Percentiles rank a stretch among this genome's conserved stretches.
These are phyloP conservation scores for Caenorhabditis afra DNA, from an alignment of 2,888 invertebrate genomes.

Conservation along the genomic window DNA sequence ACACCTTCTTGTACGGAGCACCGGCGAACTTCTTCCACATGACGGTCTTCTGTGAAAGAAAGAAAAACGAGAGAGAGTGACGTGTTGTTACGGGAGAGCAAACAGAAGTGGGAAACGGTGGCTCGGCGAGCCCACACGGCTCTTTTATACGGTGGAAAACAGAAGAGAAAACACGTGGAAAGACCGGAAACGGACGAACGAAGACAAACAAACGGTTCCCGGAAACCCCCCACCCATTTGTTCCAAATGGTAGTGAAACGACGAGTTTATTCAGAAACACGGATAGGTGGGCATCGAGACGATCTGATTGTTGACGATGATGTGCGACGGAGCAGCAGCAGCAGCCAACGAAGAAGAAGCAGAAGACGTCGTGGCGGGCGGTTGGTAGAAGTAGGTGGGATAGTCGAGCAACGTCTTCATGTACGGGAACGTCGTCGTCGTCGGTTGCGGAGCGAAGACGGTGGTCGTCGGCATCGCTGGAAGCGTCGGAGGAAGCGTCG, in stretches of 20 bases:
- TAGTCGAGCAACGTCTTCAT: slow-evolving; percentile 64
- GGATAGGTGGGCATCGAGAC: slow-evolving; percentile 53
- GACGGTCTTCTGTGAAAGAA: slow-evolving; percentile 19
- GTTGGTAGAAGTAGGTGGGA: slow-evolving; percentile 61
- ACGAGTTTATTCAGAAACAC: slow-evolving; percentile 34
- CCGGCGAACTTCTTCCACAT: slow-evolving; percentile 41
- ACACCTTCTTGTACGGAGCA: slow-evolving; percentile 37
- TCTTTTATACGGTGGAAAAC: background rate
- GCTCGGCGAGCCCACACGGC: background rate
- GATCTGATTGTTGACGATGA: slow-evolving; percentile 47
- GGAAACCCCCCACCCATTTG: too few species aligned
- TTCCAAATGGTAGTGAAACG: too few species aligned
- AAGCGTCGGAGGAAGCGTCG: slow-evolving; percentile 11
- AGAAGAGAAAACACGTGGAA: slow-evolving; percentile 28
- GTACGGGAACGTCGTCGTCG: slow-evolving; percentile 46
- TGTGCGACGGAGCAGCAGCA: slow-evolving; percentile 14
- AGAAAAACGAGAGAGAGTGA: slow-evolving; percentile 13
- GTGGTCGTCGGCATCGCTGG: slow-evolving; percentile 19
- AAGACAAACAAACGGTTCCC: slow-evolving; percentile 26
- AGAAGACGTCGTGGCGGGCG: slow-evolving; percentile 1
- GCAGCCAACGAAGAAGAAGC: background rate
- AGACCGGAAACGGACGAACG: slow-evolving; percentile 29
- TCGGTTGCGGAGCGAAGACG: slow-evolving; percentile 37
- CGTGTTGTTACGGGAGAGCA: too few species aligned
- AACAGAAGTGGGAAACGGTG: background rate